phyloP scores from a whole-genome alignment of 2,113 vertebrate species.

The Ochotona princeps region DNA sequence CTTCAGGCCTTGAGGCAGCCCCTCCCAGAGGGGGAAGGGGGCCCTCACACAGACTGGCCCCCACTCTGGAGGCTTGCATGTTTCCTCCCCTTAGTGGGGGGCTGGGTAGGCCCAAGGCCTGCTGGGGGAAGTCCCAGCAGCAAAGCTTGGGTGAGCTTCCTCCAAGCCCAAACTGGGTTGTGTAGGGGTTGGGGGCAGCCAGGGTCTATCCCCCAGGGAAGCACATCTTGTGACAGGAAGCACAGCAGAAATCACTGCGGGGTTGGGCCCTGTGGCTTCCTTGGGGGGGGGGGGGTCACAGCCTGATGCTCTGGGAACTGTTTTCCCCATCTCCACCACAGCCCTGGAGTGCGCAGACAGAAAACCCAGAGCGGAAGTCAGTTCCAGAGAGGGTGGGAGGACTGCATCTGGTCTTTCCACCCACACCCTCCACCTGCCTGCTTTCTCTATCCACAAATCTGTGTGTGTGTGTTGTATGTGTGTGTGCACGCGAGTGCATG shows the following conservation, averaged over 20 bases:
- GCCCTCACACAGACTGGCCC: background rate
- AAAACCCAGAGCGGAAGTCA: background rate
- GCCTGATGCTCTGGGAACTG: background rate
- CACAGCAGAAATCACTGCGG: slow-evolving; percentile 41
- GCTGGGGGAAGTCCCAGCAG: slow-evolving; percentile 38
- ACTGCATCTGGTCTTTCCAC: background rate
- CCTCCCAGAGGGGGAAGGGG: no score
- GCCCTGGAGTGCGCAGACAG: background rate
- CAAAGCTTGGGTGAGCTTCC: slow-evolving; percentile 26
- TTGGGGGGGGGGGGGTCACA: background rate
- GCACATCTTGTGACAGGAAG: slow-evolving; percentile 73
- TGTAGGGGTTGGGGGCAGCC: background rate
- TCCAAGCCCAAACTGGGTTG: background rate
- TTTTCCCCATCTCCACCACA: background rate
- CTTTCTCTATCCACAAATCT: background rate
- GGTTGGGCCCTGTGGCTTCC: slow-evolving; percentile 17
- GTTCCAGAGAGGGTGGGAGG: background rate
- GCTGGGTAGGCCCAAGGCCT: background rate
- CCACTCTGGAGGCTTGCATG: background rate
- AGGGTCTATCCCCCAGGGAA: slow-evolving; percentile 61
- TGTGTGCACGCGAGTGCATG: accelerated
- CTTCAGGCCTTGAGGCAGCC: background rate
- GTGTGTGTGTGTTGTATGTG: background rate
- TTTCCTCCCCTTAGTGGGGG: slow-evolving; percentile 13
- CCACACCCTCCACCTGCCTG: background rate